Base-by-base conservation (phyloP, 2,888 invertebrate genomes). In the Carpatolechia fugitivella region DNA sequence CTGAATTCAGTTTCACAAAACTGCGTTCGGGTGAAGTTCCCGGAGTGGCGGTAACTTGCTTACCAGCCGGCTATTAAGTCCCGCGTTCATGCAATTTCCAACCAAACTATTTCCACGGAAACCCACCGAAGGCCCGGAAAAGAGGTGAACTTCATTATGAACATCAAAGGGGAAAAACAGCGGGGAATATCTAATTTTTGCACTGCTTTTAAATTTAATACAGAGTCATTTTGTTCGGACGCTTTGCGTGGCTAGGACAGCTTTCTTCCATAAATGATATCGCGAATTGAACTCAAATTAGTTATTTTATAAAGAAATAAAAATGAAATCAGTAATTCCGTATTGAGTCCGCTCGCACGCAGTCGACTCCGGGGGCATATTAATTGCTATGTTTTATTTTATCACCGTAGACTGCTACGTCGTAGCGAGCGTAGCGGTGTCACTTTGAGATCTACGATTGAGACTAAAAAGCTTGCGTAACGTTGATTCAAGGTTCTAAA, bases 151-250 rank as follows among this genome's bases (percentile, higher is more conserved):
- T 74, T 75, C 58, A 76, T 84, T 81, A 78, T 48, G 48, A 51
- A 56, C 69, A 76, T 76, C 85, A 83, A 86, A 86, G 85, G 84
- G 72, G 66, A 65, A 70, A 76, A 69, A 64, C 64, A 6, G 24
- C 62, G 58, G 54, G 60, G 57, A 63, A 41, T 65, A 85, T 85
- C 79, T 79, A 85, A 87, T 85, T 87, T 85, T 85, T 85, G 78
- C 60, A 66, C 64, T 69, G 76, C 69, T 78, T 80, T 80, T 74
- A n/a, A n/a, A n/a, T n/a, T n/a, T n/a, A 76, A 75, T 44, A 71
- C 66, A 65, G 61, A 62, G 44, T 29, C 44, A 20, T 33, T 6
- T 33, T 3, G 10, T 6, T 5, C 10, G n/a, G n/a, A n/a, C 24
- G 24, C 3, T 6, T 24, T 24, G 3, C 3, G 6, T 24, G 3